These are phyloP conservation scores for Spialia ferax DNA, from an alignment of 2,888 invertebrate species.

Conservation along the genomic window DNA sequence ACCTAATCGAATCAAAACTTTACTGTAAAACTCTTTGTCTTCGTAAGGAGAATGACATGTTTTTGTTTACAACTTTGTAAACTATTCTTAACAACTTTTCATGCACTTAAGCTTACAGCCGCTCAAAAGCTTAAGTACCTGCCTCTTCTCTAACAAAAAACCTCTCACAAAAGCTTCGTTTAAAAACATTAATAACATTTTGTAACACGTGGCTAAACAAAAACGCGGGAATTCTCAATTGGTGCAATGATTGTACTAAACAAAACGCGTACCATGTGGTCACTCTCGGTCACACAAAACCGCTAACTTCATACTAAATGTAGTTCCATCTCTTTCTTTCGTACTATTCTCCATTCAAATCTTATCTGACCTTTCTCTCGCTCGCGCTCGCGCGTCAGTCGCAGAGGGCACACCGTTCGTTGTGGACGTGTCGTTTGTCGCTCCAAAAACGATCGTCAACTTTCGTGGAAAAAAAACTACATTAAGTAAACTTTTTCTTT, in stretches of 20 bases:
- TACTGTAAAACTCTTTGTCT: background rate
- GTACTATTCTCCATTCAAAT: constrained; percentile 54
- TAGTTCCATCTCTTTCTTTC: constrained; percentile 46
- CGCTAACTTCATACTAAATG: constrained; percentile 63
- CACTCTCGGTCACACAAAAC: constrained; percentile 70
- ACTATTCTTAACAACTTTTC: constrained; percentile 20
- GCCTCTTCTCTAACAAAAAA: constrained; percentile 44
- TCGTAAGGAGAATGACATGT: background rate
- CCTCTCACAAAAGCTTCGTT: constrained; percentile 46
- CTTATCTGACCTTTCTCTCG: constrained; percentile 66
- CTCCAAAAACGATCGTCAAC: constrained; percentile 62
- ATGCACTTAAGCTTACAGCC: constrained; percentile 1
- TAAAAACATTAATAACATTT: constrained; percentile 48
- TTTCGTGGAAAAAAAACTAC: constrained; percentile 69
- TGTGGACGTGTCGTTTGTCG: constrained; percentile 54
- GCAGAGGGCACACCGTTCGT: constrained; percentile 52
- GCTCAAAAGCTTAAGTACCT: constrained; percentile 26
- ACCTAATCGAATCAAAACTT: background rate
- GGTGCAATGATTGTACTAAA: constrained; percentile 75
- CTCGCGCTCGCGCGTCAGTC: constrained; percentile 67
- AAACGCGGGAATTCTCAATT: constrained; percentile 78
- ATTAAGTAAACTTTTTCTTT: constrained; percentile 56
- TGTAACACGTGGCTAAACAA: constrained; percentile 76
- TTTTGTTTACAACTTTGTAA: constrained; percentile 21
- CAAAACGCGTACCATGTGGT: constrained; percentile 81